Conservation (phyloP, 2,888 invertebrate species). For the Pocota personata region DNA sequence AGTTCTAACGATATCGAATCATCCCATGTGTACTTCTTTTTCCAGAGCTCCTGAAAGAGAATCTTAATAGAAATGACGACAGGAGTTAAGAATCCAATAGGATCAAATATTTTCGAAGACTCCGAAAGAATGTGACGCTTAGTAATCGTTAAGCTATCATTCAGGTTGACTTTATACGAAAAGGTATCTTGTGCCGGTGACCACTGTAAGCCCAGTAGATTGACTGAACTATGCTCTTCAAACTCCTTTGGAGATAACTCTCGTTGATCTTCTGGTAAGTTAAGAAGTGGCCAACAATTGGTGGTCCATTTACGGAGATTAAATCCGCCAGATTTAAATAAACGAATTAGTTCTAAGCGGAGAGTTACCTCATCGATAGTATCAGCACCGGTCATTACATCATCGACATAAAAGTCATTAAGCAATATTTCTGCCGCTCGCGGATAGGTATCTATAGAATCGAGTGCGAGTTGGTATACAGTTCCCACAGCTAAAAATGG, state of each 20-base stretch:
- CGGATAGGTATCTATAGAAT: slow-evolving; percentile 53
- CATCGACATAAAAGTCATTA: no score
- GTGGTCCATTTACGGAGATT: slow-evolving; percentile 35
- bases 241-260: slow-evolving; percentile 24
- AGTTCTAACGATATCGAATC: no score
- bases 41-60: no score
- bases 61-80: neutral
- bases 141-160: no score
- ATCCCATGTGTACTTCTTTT: no score
- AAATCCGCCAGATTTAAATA: neutral
- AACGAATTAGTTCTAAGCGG: neutral
- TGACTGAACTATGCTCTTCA: slow-evolving; percentile 16
- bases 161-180: neutral
- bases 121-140: no score
- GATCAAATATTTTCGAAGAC: slow-evolving; percentile 4
- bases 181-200: slow-evolving; percentile 7
- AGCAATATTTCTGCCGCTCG: slow-evolving; percentile 56
- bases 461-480: slow-evolving; percentile 64
- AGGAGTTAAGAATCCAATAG: neutral
- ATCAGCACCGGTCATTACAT: slow-evolving; percentile 66
- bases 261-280: slow-evolving; percentile 27
- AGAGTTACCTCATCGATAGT: slow-evolving; percentile 11
- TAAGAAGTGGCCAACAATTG: slow-evolving; percentile 18
- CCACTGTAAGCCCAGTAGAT: slow-evolving; percentile 18
- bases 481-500: slow-evolving; percentile 59